phyloP scores from a whole-genome alignment of 2,113 vertebrate genomes.

The Miniopterus natalensis region DNA sequence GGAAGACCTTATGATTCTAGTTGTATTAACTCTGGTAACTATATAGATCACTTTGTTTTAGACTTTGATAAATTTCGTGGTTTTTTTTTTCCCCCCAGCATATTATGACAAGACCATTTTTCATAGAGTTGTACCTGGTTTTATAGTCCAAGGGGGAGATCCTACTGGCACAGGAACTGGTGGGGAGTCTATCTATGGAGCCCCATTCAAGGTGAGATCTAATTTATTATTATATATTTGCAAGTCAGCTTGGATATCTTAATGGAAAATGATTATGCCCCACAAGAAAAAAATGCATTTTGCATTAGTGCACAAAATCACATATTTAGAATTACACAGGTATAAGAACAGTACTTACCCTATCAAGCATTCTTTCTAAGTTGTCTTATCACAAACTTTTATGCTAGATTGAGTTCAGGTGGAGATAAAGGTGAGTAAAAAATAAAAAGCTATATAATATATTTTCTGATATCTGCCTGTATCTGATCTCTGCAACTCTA shows the following conservation, averaged over 20 bases:
- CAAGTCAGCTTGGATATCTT: constrained; percentile 24
- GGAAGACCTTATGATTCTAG: constrained; percentile 23
- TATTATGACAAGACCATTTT: constrained; percentile 98
- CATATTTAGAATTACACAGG: not conserved
- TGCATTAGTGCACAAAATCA: not conserved
- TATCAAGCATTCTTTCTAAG: constrained; percentile 46
- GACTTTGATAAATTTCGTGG: not conserved
- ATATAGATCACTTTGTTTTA: not conserved
- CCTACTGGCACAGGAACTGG: constrained; percentile 96
- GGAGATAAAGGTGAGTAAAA: not conserved
- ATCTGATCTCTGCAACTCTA: not conserved
- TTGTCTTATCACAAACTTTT: constrained; percentile 25
- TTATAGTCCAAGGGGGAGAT: constrained; percentile 98
- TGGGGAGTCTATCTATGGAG: constrained; percentile 96
- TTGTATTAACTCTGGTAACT: not conserved
- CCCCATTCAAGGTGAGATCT: constrained; percentile 93
- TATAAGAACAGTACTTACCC: constrained; percentile 4
- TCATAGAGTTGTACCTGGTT: constrained; percentile 96
- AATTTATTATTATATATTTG: not conserved
- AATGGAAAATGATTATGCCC: not conserved
- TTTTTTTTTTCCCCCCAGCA: constrained; percentile 85
- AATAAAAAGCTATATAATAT: not conserved
- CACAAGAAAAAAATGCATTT: constrained; percentile 15
- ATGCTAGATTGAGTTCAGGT: constrained; percentile 49
- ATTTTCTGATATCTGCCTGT: not conserved